A percentile compares a stretch with the other conserved stretches of the same genome.
Conservation (phyloP, 2,888 invertebrate species). For the Ophion ellenae region DNA sequence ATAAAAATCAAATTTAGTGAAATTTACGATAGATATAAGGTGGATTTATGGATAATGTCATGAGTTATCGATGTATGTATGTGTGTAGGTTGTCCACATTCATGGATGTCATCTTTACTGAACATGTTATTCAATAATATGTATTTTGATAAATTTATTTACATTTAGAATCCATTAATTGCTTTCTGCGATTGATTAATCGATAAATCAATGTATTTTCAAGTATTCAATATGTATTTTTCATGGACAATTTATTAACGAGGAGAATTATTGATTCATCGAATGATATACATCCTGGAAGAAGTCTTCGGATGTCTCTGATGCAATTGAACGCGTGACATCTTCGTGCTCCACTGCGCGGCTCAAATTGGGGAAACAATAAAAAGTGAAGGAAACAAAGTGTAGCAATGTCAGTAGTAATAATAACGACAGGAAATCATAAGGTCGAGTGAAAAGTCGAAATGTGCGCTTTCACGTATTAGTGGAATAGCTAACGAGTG, state of each 20-base stretch:
- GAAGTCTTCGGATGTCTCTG: neutral
- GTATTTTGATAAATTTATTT: too few relatives aligned
- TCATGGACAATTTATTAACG: neutral
- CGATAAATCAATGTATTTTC: too few relatives aligned
- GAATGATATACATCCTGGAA: neutral
- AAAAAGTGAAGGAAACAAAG: neutral
- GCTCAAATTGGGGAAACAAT: neutral
- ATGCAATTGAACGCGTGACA: neutral
- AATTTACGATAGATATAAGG: too few relatives aligned
- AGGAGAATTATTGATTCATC: neutral
- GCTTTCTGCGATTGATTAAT: too few relatives aligned
- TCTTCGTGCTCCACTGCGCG: neutral
- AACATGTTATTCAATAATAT: too few relatives aligned
- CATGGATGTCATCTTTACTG: too few relatives aligned
- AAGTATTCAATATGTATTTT: neutral
- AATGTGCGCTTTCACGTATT: slow-evolving; percentile 53
- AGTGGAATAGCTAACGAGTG: slow-evolving; percentile 25
- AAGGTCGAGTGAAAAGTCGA: slow-evolving; percentile 8
- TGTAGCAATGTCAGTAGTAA: neutral
- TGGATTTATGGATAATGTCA: too few relatives aligned
- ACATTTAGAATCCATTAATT: too few relatives aligned
- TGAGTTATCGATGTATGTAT: too few relatives aligned
- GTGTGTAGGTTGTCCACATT: too few relatives aligned
- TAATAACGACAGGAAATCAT: slow-evolving; percentile 1
- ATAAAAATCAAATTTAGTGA: too few relatives aligned